phyloP scores from a whole-genome alignment of 2,888 invertebrate species.

The Andrena minutula region DNA sequence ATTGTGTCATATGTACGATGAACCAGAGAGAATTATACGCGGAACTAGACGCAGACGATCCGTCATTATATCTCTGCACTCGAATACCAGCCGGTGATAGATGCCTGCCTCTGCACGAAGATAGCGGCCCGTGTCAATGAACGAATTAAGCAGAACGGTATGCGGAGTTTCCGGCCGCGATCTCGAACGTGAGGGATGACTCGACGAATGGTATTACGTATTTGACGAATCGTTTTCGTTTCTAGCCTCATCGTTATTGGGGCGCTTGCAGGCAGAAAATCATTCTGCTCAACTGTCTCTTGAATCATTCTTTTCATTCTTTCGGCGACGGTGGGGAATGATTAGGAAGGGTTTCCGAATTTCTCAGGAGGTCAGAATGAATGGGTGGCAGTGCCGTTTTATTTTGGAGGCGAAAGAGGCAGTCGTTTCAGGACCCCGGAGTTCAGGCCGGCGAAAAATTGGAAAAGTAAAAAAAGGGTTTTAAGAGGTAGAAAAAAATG shows the following conservation, averaged over 20 bases:
- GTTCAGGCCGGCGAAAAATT: too few species aligned
- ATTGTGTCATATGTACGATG: conserved; percentile 57
- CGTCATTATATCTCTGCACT: conserved; percentile 66
- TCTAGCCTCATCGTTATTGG: not conserved
- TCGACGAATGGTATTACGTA: not conserved
- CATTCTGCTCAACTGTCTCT: not conserved
- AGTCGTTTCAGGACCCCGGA: too few species aligned
- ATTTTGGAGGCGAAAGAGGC: too few species aligned
- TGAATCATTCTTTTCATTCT: not conserved
- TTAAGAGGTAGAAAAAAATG: too few species aligned
- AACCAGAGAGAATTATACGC: conserved; percentile 64
- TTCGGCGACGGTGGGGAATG: not conserved
- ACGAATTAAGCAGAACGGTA: conserved; percentile 69
- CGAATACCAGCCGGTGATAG: conserved; percentile 51
- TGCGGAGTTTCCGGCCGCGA: conserved; percentile 28
- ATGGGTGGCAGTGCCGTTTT: too few species aligned
- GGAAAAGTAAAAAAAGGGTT: too few species aligned
- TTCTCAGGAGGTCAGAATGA: too few species aligned
- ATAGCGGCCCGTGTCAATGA: conserved; percentile 72
- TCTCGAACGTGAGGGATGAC: conserved; percentile 37
- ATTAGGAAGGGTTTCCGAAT: not conserved
- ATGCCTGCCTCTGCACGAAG: conserved; percentile 43
- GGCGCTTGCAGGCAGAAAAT: not conserved
- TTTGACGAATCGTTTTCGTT: conserved; percentile 32
- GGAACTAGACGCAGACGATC: conserved; percentile 56